Conservation (phyloP, 1,140 invertebrate species). For the Octopus bimaculoides region DNA sequence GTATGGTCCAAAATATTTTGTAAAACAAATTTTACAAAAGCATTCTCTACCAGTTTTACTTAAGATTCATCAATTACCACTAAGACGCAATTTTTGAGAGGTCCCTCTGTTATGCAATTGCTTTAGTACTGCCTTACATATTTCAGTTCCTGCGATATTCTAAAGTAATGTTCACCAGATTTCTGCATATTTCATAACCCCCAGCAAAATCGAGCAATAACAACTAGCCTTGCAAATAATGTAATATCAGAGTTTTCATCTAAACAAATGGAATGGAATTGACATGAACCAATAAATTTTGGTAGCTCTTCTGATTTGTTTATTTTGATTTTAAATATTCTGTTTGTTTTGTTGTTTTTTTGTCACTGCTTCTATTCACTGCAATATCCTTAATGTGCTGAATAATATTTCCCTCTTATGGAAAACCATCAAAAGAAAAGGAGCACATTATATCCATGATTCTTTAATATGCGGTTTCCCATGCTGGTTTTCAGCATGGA, state of each 20-base stretch:
- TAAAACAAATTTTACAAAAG: too few relatives aligned
- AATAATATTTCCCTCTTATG: conserved; percentile 2
- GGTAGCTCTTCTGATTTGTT: not conserved
- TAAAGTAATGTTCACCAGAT: not conserved
- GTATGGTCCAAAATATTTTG: too few relatives aligned
- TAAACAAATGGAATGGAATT: conserved; percentile 1
- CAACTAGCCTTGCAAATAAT: not conserved
- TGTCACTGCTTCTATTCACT: not conserved
- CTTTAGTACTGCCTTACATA: too few relatives aligned
- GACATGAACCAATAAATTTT: not conserved
- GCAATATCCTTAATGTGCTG: not conserved
- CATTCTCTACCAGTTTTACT: too few relatives aligned
- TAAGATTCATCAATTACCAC: too few relatives aligned
- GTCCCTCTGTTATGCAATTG: too few relatives aligned
- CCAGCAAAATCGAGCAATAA: not conserved
- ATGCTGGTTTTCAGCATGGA: too few relatives aligned
- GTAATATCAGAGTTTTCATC: conserved; percentile 1
- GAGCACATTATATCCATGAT: not conserved
- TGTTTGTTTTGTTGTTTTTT: too few relatives aligned
- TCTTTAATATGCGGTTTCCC: not conserved
- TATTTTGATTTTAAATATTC: not conserved
- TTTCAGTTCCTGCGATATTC: too few relatives aligned
- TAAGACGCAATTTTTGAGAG: too few relatives aligned
- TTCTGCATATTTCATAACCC: conserved; percentile 4
- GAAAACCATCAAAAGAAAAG: conserved; percentile 5